Percentiles rank a stretch among this genome's conserved stretches.
phyloP scores from a whole-genome alignment of 2,797 vertebrate genomes.

The Enteromius radiatus region DNA sequence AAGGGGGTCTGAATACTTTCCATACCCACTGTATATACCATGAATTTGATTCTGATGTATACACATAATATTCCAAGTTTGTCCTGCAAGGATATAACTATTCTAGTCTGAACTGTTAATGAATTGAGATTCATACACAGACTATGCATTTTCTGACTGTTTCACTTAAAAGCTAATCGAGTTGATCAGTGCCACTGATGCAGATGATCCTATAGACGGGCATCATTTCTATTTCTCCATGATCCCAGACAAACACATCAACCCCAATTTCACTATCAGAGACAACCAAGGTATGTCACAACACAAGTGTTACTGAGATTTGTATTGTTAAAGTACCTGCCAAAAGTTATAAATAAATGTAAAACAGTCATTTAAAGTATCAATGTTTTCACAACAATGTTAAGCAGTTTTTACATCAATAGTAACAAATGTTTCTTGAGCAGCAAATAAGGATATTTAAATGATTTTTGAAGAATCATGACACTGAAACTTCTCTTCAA shows the following conservation, averaged over 20 bases:
- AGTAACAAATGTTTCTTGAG: no score
- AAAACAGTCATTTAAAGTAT: no score
- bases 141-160: not conserved
- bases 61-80: not conserved
- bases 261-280: conserved; percentile 86
- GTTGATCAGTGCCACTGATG: conserved; percentile 86
- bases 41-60: not conserved
- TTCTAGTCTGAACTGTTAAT: not conserved
- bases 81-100: not conserved
- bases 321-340: no score
- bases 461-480: no score
- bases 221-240: conserved; percentile 88
- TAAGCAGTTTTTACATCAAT: no score
- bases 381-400: no score
- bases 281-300: conserved; percentile 87
- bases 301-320: not conserved
- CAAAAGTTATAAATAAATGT: no score
- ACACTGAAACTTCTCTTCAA: no score
- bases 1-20: no score
- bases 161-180: conserved; percentile 82
- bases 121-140: not conserved
- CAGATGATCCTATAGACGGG: conserved; percentile 81
- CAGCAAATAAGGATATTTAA: no score
- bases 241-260: conserved; percentile 78
- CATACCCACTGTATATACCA: no score